phyloP scores from a whole-genome alignment of 2,888 invertebrate genomes.

The Drosophila pegasa region DNA sequence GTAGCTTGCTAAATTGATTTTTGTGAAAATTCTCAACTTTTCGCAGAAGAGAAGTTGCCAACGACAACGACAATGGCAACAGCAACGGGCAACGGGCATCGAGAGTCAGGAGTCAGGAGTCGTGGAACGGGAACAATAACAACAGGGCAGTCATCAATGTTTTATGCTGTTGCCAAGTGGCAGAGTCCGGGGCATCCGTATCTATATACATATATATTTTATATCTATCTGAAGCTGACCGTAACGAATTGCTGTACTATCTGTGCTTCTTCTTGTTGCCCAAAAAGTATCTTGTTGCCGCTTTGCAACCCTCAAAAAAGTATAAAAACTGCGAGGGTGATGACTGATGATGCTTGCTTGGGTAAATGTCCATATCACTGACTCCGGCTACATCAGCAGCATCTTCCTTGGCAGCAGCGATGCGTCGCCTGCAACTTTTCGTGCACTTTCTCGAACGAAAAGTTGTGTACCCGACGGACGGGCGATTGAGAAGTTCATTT shows the following conservation, averaged over 20 bases:
- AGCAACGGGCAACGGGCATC: too few relatives aligned
- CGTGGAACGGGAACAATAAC: constrained; percentile 9
- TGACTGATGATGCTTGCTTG: constrained; percentile 80
- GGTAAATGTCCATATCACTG: constrained; percentile 15
- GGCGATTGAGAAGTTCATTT: constrained; percentile 75
- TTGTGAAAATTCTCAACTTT: constrained; percentile 67
- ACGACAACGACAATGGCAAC: constrained; percentile 23
- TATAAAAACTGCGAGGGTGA: constrained; percentile 70
- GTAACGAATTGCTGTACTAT: constrained; percentile 72
- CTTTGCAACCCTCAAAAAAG: constrained; percentile 73
- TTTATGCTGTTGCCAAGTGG: constrained; percentile 67
- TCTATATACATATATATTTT: constrained; percentile 40
- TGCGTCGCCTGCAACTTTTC: constrained; percentile 49
- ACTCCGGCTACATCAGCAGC: constrained; percentile 3
- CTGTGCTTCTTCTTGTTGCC: constrained; percentile 45
- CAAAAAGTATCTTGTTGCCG: constrained; percentile 62
- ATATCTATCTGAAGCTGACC: constrained; percentile 69
- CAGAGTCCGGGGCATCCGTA: constrained; percentile 20
- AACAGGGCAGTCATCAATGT: constrained; percentile 60
- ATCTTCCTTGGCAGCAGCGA: constrained; percentile 7
- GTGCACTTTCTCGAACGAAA: constrained; percentile 44
- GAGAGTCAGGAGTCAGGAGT: background rate
- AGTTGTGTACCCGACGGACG: constrained; percentile 66
- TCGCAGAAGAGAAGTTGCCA: constrained; percentile 35
- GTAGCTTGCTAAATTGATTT: constrained; percentile 79